Conservation (phyloP, 1,140 invertebrate species). For the Hycleus phaleratus region DNA sequence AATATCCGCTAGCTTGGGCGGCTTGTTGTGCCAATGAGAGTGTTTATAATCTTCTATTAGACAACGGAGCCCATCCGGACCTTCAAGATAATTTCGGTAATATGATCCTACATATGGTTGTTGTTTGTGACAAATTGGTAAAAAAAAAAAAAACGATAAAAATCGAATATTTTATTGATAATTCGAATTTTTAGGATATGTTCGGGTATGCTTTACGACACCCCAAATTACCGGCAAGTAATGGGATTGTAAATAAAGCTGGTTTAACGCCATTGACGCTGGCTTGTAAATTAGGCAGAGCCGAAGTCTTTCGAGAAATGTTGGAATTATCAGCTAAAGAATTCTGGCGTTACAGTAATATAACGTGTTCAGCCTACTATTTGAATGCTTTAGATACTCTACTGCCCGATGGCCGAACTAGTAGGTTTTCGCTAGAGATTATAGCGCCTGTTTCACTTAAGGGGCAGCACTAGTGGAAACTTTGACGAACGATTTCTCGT, state of each 20-base stretch:
- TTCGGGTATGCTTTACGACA: conserved; percentile 95
- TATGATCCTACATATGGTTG: conserved; percentile 97
- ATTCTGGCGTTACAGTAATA: conserved; percentile 98
- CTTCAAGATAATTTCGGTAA: conserved; percentile 87
- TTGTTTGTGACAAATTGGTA: conserved; percentile 92
- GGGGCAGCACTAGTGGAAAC: too few relatives aligned
- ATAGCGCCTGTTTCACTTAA: not conserved
- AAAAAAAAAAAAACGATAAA: conserved; percentile 9
- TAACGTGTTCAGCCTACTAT: conserved; percentile 97
- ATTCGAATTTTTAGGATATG: conserved; percentile 70
- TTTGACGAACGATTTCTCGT: too few relatives aligned
- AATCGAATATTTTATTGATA: too few relatives aligned
- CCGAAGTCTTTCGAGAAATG: conserved; percentile 96
- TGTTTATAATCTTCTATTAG: conserved; percentile 93
- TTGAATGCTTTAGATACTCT: conserved; percentile 94
- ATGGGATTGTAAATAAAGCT: conserved; percentile 78
- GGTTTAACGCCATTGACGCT: conserved; percentile 92
- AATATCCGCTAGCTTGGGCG: conserved; percentile 94
- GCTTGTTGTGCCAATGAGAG: conserved; percentile 94
- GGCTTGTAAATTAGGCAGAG: conserved; percentile 86
- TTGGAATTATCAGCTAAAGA: conserved; percentile 90
- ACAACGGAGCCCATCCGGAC: conserved; percentile 87
- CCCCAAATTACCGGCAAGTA: conserved; percentile 84
- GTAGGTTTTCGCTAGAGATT: conserved; percentile 44
- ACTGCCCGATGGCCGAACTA: conserved; percentile 85